These are phyloP conservation scores for Lithobates pipiens DNA, from an alignment of 2,797 vertebrate species.

Conservation along the genomic window DNA sequence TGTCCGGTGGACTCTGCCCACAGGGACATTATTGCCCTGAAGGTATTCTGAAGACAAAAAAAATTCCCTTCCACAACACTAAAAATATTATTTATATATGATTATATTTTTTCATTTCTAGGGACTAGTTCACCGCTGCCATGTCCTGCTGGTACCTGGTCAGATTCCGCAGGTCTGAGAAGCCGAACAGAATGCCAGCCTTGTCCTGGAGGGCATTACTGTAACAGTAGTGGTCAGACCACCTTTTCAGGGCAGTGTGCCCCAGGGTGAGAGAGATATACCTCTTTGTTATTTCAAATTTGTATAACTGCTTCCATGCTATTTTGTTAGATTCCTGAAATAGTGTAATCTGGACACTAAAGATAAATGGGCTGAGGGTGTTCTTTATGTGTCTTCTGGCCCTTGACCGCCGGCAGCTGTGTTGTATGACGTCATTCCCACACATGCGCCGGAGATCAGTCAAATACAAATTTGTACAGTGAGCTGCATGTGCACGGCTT, in stretches of 20 bases:
- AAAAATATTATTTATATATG: background rate
- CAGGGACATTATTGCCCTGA: conserved; percentile 85
- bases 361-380: background rate
- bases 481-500: no score
- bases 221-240: conserved; percentile 72
- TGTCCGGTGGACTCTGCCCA: conserved; percentile 81
- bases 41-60: conserved; percentile 70
- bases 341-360: background rate
- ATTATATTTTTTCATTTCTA: conserved; percentile 61
- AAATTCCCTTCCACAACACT: background rate
- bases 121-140: conserved; percentile 75
- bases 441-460: no score
- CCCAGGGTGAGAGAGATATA: conserved; percentile 74
- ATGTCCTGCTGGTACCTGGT: conserved; percentile 86
- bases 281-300: background rate
- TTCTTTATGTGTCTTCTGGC: no score
- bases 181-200: conserved; percentile 75
- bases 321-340: no score
- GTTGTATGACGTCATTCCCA: no score
- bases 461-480: no score
- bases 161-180: conserved; percentile 76
- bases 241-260: conserved; percentile 79
- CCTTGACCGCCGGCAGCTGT: no score
- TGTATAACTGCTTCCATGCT: no score
- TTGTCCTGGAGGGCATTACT: conserved; percentile 83